Conservation (phyloP, 2,113 vertebrate species). For the Dascyllus trimaculatus region DNA sequence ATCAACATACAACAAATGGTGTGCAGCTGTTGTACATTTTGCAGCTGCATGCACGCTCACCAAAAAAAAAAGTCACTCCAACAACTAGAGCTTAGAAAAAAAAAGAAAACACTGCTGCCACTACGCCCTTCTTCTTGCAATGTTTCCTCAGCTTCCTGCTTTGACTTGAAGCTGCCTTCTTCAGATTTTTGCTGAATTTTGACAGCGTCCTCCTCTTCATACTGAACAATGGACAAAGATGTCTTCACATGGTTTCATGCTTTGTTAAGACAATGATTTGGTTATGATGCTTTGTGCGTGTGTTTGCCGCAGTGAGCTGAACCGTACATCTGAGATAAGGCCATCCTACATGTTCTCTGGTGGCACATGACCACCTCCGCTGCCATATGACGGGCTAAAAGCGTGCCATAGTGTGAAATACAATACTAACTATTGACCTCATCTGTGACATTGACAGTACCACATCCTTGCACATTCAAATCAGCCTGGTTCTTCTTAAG, state of each 20-base stretch:
- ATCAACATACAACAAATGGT: background rate
- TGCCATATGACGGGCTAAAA: conserved; percentile 47
- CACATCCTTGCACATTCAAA: background rate
- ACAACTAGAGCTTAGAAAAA: no score
- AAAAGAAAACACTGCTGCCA: no score
- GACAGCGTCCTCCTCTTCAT: background rate
- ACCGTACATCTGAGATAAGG: conserved; percentile 24
- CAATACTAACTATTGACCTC: conserved; percentile 26
- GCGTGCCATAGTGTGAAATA: conserved; percentile 22
- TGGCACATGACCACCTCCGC: conserved; percentile 38
- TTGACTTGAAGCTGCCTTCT: background rate
- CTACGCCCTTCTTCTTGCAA: background rate
- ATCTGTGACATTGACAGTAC: background rate
- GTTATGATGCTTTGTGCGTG: conserved; percentile 18
- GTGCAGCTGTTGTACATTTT: background rate
- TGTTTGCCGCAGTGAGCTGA: background rate
- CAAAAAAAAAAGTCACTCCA: background rate
- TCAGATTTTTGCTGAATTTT: background rate
- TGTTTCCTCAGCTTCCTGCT: conserved; percentile 14
- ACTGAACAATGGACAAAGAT: conserved; percentile 26
- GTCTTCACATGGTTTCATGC: background rate
- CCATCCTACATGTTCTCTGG: conserved; percentile 28
- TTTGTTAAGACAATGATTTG: conserved; percentile 35
- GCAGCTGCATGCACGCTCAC: background rate
- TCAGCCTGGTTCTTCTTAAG: background rate